Percentiles rank a stretch among this genome's conserved stretches.
Evolutionary conservation across 2,113 vertebrate genomes (phyloP).

Genomic region (Casuarius casuarius): DNA sequence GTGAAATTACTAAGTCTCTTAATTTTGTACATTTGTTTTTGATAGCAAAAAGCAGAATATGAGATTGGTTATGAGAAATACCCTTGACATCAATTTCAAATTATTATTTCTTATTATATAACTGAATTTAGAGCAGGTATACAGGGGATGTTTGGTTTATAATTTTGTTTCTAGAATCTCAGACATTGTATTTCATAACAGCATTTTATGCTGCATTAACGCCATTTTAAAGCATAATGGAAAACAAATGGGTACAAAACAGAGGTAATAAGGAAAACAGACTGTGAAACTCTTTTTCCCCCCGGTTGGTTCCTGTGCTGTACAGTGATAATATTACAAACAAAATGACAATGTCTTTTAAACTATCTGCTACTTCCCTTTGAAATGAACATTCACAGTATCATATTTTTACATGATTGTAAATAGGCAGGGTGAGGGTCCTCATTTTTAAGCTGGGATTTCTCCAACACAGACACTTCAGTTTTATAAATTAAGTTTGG

Average conservation of each 20-base stretch:
- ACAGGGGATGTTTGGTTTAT: background rate
- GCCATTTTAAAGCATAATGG: constrained; percentile 11
- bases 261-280: constrained; percentile 36
- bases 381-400: background rate
- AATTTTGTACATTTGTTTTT: background rate
- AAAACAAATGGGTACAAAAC: constrained; percentile 34
- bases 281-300: background rate
- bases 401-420: background rate
- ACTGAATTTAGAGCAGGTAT: constrained; percentile 11
- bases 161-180: constrained; percentile 30
- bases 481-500: background rate
- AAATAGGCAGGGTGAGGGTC: background rate
- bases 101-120: background rate
- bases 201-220: constrained; percentile 43
- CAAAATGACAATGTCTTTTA: background rate
- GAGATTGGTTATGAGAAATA: background rate
- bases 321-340: background rate
- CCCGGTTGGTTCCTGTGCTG: background rate
- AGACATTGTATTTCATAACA: background rate
- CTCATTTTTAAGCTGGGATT: background rate
- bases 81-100: background rate
- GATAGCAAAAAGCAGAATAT: background rate
- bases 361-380: background rate
- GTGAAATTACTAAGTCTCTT: background rate
- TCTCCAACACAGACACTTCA: background rate